Conservation (phyloP, 1,140 invertebrate genomes). For the Scaptomyza pallida region DNA sequence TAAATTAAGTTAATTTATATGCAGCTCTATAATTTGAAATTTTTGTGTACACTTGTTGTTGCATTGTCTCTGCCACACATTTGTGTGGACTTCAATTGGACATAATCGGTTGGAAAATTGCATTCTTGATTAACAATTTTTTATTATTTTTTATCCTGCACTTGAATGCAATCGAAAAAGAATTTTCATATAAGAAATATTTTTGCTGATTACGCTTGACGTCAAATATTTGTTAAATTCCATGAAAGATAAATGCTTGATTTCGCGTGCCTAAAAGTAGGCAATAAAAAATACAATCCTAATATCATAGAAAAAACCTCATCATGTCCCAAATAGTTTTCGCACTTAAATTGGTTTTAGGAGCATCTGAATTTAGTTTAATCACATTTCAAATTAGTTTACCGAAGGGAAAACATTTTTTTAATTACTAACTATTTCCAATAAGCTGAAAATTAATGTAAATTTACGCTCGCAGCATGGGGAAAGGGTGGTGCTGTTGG, state of each 20-base stretch:
- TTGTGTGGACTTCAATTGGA: neutral
- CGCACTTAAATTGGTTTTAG: no score
- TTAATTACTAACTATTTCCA: conserved; percentile 44
- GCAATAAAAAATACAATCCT: no score
- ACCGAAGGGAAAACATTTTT: conserved; percentile 16
- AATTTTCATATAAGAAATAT: neutral
- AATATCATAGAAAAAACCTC: no score
- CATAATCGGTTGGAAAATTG: neutral
- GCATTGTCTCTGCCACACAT: neutral
- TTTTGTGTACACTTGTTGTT: neutral
- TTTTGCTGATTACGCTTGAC: no score
- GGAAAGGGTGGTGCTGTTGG: neutral
- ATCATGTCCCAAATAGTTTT: no score
- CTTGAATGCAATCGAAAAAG: neutral
- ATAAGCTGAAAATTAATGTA: conserved; percentile 43
- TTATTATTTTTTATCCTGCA: neutral
- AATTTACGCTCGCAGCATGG: conserved; percentile 14
- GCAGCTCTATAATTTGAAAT: conserved; percentile 43
- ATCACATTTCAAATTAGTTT: conserved; percentile 24
- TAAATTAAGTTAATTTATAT: conserved; percentile 69
- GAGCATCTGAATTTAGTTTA: neutral
- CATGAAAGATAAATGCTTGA: no score
- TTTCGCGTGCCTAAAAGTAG: no score
- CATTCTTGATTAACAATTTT: neutral
- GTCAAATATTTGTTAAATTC: no score